Base-by-base conservation (phyloP, 2,113 vertebrate genomes). In the Rousettus leschenaultii region DNA sequence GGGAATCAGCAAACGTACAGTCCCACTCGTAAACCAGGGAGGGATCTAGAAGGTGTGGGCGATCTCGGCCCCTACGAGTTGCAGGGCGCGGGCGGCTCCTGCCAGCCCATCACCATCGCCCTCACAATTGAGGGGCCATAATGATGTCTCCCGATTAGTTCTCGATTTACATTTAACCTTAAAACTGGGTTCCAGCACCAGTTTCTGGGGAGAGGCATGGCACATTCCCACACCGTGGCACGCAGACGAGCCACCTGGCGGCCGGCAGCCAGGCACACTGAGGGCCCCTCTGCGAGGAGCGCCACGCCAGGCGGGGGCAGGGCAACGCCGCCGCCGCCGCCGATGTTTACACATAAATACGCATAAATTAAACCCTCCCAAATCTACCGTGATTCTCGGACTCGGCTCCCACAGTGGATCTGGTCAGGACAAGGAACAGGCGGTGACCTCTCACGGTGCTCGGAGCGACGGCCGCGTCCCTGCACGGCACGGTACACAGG, bases 321-420 rank as follows among this genome's bases (percentile, higher is more conserved):
- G 43, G 43, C 43, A 40, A 40, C 6, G 40, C 40, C 12, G 48
- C 48, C 48, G 3, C 48, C 48, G 13, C 12, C 48, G 13, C 48
- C 45, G 45, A 95, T 95, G 97, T 94, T 98, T 77, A 97, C 92
- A 98, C 91, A 98, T 97, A 98, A 98, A 98, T 96, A 98, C 66
- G 96, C 92, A 98, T 98, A 98, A 98, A 98, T 98, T 98, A 98
- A 94, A 35, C 95, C 77, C 89, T 89, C 92, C 1, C 30, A 78
- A 93, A 84, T 86, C 95, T 94, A 88, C 74, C 48, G 48, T 51
- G 48, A 51, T 51, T 51, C 48, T 51, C 3, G 13, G 48, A 51
- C 48, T 51, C 13, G 48, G 51, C 94, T 5, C 45, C 6, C 57
- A 26, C 66, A 6, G 38, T 14, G 43, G 45, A n/a, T 2, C 59